A percentile compares a stretch with the other conserved stretches of the same genome.
Evolutionary conservation across 1,140 invertebrate species (phyloP).

Genomic region (Drosophila kikkawai): DNA sequence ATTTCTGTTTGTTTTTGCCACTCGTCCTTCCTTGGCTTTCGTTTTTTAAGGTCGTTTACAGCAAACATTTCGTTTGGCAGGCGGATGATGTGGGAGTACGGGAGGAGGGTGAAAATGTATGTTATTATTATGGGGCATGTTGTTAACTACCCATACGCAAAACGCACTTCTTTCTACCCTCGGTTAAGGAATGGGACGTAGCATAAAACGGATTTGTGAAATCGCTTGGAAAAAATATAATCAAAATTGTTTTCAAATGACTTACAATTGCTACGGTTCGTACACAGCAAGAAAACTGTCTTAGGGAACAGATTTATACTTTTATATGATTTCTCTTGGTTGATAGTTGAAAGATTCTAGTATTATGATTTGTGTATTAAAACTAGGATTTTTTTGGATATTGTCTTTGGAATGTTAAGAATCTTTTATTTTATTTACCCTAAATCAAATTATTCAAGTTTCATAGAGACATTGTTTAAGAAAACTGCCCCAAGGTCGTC

Average conservation of each 20-base stretch:
- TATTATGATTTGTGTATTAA: background rate
- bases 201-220: constrained; percentile 83
- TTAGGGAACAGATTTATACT: too few relatives aligned
- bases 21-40: constrained; percentile 48
- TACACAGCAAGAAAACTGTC: constrained; percentile 9
- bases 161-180: constrained; percentile 54
- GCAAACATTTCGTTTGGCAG: constrained; percentile 69
- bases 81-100: background rate
- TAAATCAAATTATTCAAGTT: background rate
- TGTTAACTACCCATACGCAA: constrained; percentile 82
- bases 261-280: constrained; percentile 68
- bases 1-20: constrained; percentile 75
- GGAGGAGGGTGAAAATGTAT: constrained; percentile 56
- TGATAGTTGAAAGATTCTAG: background rate
- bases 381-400: background rate
- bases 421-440: background rate
- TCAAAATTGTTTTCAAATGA: constrained; percentile 84
- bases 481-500: background rate
- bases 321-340: background rate
- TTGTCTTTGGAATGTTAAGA: background rate
- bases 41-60: constrained; percentile 83
- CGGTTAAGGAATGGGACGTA: constrained; percentile 29
- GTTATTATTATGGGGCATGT: constrained; percentile 82
- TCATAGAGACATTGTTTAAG: background rate
- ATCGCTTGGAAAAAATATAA: constrained; percentile 83